Conservation (phyloP, 2,797 vertebrate genomes). For the Mallotus villosus region DNA sequence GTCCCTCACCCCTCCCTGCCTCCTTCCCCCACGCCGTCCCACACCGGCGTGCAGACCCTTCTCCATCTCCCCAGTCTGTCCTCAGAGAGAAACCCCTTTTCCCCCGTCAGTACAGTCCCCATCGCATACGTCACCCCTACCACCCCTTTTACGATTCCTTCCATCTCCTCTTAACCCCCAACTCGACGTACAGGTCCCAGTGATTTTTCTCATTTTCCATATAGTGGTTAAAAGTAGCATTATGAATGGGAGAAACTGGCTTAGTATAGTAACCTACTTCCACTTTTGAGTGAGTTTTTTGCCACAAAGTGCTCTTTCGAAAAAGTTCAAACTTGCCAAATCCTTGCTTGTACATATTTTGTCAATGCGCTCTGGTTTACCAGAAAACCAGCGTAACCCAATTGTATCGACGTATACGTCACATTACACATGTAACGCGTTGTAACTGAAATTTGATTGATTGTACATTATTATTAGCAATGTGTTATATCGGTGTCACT, state of each 20-base stretch:
- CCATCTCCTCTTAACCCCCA: constrained; percentile 17
- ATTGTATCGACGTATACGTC: constrained; percentile 49
- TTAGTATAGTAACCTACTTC: constrained; percentile 23
- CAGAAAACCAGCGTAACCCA: constrained; percentile 70
- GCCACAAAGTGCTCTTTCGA: constrained; percentile 59
- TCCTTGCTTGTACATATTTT: constrained; percentile 66
- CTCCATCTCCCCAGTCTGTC: background rate
- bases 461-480: constrained; percentile 26
- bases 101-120: background rate
- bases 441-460: constrained; percentile 35
- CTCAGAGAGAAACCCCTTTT: background rate
- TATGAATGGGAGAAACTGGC: constrained; percentile 30
- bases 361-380: constrained; percentile 66
- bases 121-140: constrained; percentile 6
- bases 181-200: background rate
- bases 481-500: constrained; percentile 61
- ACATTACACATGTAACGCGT: too few relatives aligned
- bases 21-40: background rate
- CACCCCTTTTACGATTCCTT: constrained; percentile 16
- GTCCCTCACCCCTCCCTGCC: constrained; percentile 64
- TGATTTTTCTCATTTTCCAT: constrained; percentile 3
- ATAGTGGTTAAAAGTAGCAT: constrained; percentile 36
- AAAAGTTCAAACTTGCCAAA: constrained; percentile 66
- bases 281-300: background rate
- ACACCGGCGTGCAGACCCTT: background rate